phyloP scores from a whole-genome alignment of 2,888 invertebrate species.

The Torymus aiolomorphi region DNA sequence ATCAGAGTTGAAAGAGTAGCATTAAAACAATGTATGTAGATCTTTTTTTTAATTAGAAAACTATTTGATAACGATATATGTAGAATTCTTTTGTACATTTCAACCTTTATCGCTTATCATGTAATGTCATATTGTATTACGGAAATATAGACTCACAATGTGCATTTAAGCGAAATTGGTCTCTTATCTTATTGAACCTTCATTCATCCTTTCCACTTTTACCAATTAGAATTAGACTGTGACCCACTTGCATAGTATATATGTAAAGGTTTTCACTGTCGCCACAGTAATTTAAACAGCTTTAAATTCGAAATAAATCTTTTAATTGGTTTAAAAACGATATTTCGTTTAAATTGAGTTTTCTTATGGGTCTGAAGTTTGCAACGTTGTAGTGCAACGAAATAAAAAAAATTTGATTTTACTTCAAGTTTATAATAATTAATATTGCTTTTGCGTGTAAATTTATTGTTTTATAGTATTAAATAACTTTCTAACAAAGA shows the following conservation, averaged over 20 bases:
- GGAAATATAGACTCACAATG: constrained; percentile 55
- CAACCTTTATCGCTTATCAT: constrained; percentile 51
- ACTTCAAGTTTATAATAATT: no score
- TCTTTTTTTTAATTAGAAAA: constrained; percentile 35
- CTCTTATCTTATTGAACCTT: constrained; percentile 40
- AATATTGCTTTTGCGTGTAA: no score
- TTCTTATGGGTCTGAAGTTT: no score
- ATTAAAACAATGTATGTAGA: constrained; percentile 30
- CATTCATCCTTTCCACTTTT: neutral
- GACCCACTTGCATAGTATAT: neutral
- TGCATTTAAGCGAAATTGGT: constrained; percentile 51
- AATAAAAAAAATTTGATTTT: no score
- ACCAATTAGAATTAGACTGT: constrained; percentile 1
- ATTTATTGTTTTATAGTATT: no score
- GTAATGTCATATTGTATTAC: constrained; percentile 52
- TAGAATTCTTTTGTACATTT: constrained; percentile 55
- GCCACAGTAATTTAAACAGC: no score
- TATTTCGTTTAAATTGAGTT: no score
- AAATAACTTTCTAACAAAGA: no score
- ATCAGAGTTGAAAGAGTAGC: constrained; percentile 20
- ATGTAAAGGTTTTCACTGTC: no score
- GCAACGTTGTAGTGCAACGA: no score
- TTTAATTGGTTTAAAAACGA: no score
- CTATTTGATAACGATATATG: constrained; percentile 49
- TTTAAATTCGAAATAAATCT: no score